Base-by-base conservation (phyloP, 1,140 invertebrate species). In the Daktulosphaira vitifoliae region DNA sequence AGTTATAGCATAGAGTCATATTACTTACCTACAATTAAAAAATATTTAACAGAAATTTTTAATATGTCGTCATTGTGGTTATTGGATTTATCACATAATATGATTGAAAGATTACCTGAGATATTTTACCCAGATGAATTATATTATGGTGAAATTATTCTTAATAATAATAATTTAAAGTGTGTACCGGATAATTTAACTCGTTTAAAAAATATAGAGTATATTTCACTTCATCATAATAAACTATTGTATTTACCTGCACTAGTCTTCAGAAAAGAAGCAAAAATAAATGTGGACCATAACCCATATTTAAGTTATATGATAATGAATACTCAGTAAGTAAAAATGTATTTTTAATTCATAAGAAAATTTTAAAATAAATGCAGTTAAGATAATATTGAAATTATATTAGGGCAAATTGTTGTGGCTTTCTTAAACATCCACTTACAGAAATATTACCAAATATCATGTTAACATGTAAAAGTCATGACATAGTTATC, bases 51-150 rank as follows among this genome's bases (percentile, higher is more conserved):
- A 62, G 56, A 62, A 0, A 26, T 62, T 48, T 29, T 62, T 3
- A 62, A 62, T 25, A 62, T 62, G 56, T 23, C 9, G 6, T 62
- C 56, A 15, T 18, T 62, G 13, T 62, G 56, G 56, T 18, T 62
- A 7, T 18, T 62, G 23, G 42, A 62, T 11, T 33, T 62, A 25
- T 62, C 56, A 8, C 25, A 48, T 25, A 62, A 62, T 3, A 11
- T 20, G 29, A 62, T 62, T 2, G 42, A 48, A 48, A 33, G 9
- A 16, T 15, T 62, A 18, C 56, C 56, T 6, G 56, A 62, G 29
- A 33, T 62, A 8, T 4, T 26, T 4, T 6, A 33, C 29, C 56
- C 56, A 9, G 56, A 62, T 13, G 16, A 9, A 29, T 48, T 62
- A 18, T 62, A 62, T 22, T 62, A 29, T 23, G 56, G 56, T 3